Percentiles rank a stretch among this genome's conserved stretches.
These are phyloP conservation scores for Oxyruncus cristatus DNA, from an alignment of 2,113 vertebrate species.

Conservation along the genomic window DNA sequence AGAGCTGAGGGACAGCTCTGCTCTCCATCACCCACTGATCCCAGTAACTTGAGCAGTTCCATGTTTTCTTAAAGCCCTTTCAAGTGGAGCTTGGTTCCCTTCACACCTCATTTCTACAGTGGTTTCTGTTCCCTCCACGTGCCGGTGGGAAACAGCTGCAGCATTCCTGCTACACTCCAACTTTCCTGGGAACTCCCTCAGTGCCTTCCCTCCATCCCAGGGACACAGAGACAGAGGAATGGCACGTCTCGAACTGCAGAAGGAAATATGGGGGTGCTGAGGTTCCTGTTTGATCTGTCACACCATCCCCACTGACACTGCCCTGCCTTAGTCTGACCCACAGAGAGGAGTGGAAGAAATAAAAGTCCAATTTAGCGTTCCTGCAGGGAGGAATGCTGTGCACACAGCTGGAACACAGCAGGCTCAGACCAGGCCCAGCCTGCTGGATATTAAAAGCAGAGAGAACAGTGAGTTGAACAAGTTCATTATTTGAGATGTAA, in stretches of 20 bases:
- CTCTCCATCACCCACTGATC: accelerated
- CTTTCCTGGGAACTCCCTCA: accelerated
- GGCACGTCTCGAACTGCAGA: background rate
- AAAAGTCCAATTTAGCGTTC: background rate
- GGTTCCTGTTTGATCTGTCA: background rate
- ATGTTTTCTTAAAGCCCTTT: background rate
- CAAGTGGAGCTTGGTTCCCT: background rate
- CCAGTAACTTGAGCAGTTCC: background rate
- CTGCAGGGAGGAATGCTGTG: background rate
- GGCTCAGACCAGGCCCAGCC: background rate
- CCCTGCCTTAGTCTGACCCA: background rate
- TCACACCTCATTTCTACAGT: background rate
- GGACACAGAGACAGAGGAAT: background rate
- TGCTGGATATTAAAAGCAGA: background rate
- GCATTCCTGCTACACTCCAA: background rate
- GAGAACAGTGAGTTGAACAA: background rate
- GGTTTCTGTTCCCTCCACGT: background rate
- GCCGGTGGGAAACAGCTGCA: background rate
- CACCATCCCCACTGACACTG: background rate
- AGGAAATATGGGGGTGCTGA: background rate
- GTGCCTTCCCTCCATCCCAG: background rate
- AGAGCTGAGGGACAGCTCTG: background rate
- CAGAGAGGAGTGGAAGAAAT: background rate
- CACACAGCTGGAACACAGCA: background rate
- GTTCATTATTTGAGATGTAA: background rate